Conservation (phyloP, 2,888 invertebrate species). For the Cataglyphis cursor region DNA sequence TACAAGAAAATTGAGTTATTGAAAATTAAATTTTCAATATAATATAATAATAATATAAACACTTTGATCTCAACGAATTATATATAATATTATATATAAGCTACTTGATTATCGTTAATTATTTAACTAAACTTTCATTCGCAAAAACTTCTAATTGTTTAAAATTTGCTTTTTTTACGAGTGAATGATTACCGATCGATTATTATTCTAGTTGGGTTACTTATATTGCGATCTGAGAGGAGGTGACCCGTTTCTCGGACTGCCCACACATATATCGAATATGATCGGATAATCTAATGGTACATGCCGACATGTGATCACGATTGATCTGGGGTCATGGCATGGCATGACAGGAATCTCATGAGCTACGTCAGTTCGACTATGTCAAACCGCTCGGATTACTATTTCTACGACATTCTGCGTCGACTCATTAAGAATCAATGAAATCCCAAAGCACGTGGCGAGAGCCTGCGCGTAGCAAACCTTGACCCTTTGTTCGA, state of each 20-base stretch:
- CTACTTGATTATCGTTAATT: background rate
- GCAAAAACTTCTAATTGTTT: background rate
- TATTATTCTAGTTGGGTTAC: background rate
- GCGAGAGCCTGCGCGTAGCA: slow-evolving; percentile 37
- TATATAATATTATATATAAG: no score
- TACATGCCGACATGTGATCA: slow-evolving; percentile 62
- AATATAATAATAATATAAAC: background rate
- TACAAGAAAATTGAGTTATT: background rate
- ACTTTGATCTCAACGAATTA: background rate
- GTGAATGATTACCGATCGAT: background rate
- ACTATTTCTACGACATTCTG: slow-evolving; percentile 71
- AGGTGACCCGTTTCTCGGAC: slow-evolving; percentile 19
- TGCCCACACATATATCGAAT: slow-evolving; percentile 40
- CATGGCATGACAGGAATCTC: slow-evolving; percentile 71
- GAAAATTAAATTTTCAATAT: background rate
- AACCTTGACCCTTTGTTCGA: slow-evolving; percentile 67
- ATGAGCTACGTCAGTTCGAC: slow-evolving; percentile 69
- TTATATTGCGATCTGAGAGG: slow-evolving; percentile 9
- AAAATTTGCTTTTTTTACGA: background rate
- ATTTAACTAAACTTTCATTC: background rate
- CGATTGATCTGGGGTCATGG: slow-evolving; percentile 68
- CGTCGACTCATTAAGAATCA: slow-evolving; percentile 76
- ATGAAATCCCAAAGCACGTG: slow-evolving; percentile 65
- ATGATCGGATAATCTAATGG: slow-evolving; percentile 66
- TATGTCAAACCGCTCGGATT: slow-evolving; percentile 64